Percentiles rank a stretch among this genome's conserved stretches.
These are phyloP conservation scores for Narcine bancroftii DNA, from an alignment of 2,113 vertebrate species.

Conservation along the genomic window DNA sequence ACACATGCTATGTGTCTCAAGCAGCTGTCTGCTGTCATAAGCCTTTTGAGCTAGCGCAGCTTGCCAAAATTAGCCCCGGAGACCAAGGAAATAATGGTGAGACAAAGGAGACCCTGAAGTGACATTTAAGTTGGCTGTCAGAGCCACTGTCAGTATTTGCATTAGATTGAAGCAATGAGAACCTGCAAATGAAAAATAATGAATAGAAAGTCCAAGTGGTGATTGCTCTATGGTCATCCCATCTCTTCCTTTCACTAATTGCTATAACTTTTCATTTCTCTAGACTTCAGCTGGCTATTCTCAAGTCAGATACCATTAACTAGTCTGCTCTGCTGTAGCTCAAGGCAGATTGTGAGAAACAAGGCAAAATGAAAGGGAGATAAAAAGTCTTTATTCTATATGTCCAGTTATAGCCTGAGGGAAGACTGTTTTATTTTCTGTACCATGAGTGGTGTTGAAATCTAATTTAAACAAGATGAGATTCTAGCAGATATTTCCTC, in stretches of 20 bases:
- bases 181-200: not conserved
- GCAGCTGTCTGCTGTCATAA: not conserved
- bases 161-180: conserved; percentile 19
- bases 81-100: not conserved
- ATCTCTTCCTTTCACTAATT: conserved; percentile 6
- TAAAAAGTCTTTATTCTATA: not conserved
- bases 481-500: not conserved
- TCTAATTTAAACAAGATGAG: too few species aligned
- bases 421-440: not conserved
- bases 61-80: not conserved
- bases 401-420: not conserved
- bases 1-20: not conserved
- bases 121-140: not conserved
- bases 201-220: not conserved
- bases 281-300: not conserved
- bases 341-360: not conserved
- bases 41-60: not conserved
- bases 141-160: not conserved
- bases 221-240: not conserved
- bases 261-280: not conserved
- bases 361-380: not conserved
- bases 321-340: not conserved
- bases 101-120: not conserved
- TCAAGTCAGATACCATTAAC: conserved; percentile 11
- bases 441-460: not conserved